Conservation (phyloP, 2,888 invertebrate genomes). For the Drosophila infuscata region DNA sequence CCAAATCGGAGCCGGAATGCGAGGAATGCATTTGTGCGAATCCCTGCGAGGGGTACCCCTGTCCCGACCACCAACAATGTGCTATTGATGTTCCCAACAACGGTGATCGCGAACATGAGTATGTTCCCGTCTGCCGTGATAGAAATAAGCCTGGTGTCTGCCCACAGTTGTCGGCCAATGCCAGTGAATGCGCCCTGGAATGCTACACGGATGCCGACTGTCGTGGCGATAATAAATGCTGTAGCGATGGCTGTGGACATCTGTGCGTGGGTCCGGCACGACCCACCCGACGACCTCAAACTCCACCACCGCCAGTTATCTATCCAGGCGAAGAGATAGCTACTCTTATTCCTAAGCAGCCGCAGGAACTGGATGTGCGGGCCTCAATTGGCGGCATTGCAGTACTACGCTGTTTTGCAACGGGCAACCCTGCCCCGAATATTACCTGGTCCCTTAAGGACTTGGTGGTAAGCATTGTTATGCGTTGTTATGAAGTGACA, state of each 20-base stretch:
- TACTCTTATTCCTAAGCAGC: constrained; percentile 85
- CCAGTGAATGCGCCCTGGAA: constrained; percentile 88
- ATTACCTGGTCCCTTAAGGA: constrained; percentile 92
- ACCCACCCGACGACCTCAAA: constrained; percentile 85
- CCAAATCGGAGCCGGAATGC: constrained; percentile 87
- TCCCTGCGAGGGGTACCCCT: constrained; percentile 89
- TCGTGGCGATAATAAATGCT: constrained; percentile 92
- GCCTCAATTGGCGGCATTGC: constrained; percentile 91
- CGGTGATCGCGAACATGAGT: constrained; percentile 65
- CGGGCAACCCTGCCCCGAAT: constrained; percentile 91
- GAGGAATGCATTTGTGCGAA: constrained; percentile 90
- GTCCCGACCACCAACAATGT: constrained; percentile 89
- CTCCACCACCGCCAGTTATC: constrained; percentile 83
- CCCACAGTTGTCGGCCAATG: constrained; percentile 86
- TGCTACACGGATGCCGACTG: constrained; percentile 94
- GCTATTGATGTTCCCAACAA: constrained; percentile 86
- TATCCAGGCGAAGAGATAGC: constrained; percentile 82
- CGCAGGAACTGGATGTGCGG: constrained; percentile 87
- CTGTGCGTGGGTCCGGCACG: constrained; percentile 88
- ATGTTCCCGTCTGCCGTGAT: constrained; percentile 83
- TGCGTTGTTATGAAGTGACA: constrained; percentile 34
- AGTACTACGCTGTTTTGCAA: constrained; percentile 90
- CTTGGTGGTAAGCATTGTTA: constrained; percentile 87
- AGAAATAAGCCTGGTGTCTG: constrained; percentile 89
- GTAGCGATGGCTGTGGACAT: constrained; percentile 91